Conservation (phyloP, 2,797 vertebrate species). For the Melanotaenia trifasciata region DNA sequence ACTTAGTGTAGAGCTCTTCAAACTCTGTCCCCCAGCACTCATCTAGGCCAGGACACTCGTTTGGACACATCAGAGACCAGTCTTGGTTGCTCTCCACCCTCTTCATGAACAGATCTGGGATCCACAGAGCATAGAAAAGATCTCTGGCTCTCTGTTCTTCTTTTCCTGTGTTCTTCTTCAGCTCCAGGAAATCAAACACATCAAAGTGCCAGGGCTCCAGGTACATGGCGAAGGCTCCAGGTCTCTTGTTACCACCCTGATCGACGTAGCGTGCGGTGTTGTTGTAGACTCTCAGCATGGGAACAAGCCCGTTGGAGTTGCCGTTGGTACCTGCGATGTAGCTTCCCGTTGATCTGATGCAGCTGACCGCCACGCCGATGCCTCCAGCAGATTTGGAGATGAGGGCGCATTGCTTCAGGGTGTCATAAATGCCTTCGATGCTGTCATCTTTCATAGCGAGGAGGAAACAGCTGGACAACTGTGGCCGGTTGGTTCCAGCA, state of each 20-base stretch:
- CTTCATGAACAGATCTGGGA: conserved; percentile 98
- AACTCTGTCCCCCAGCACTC: conserved; percentile 98
- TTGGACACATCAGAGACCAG: conserved; percentile 98
- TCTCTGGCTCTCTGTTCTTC: conserved; percentile 97
- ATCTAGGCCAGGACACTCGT: conserved; percentile 92
- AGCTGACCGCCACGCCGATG: conserved; percentile 95
- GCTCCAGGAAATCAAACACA: conserved; percentile 95
- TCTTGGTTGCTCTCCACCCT: conserved; percentile 95
- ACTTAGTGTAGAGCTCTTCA: conserved; percentile 92
- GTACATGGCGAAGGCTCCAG: conserved; percentile 98
- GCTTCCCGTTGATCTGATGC: conserved; percentile 95
- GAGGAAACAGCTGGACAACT: conserved; percentile 97
- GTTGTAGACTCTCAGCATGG: conserved; percentile 98
- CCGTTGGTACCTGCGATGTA: conserved; percentile 99
- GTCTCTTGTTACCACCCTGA: conserved; percentile 98
- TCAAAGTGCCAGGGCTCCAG: conserved; percentile 97
- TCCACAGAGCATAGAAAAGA: conserved; percentile 96
- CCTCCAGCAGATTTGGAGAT: conserved; percentile 98
- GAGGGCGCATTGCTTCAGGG: conserved; percentile 95
- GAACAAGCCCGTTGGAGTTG: conserved; percentile 96
- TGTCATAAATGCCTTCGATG: conserved; percentile 97
- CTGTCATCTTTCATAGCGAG: conserved; percentile 98
- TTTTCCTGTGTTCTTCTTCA: conserved; percentile 99
- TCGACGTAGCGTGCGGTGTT: conserved; percentile 98
- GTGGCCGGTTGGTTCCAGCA: conserved; percentile 94